These are phyloP conservation scores for Kryphioiulus occultus DNA, from an alignment of 2,888 invertebrate genomes.

Conservation along the genomic window DNA sequence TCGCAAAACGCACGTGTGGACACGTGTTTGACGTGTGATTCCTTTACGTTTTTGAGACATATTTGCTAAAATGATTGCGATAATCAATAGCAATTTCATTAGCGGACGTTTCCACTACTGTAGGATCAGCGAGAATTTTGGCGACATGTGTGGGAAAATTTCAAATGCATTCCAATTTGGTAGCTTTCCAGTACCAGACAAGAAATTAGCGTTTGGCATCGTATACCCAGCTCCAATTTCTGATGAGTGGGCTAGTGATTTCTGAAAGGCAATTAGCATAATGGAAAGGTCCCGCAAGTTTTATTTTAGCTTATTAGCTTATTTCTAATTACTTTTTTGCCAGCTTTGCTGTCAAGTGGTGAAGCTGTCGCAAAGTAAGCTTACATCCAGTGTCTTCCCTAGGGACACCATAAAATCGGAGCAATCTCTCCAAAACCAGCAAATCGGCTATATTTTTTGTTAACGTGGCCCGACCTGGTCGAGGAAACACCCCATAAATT, in stretches of 20 bases:
- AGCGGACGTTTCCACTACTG: not conserved
- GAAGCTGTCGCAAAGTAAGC: not conserved
- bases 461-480: not conserved
- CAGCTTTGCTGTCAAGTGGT: not conserved
- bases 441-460: not conserved
- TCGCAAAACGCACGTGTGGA: not conserved
- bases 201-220: not conserved
- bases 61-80: not conserved
- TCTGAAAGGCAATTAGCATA: not conserved
- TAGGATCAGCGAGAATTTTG: not conserved
- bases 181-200: not conserved
- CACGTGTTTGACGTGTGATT: not conserved
- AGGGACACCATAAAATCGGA: not conserved
- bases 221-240: not conserved
- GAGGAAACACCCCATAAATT: not conserved
- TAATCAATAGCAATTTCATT: slow-evolving; percentile 26
- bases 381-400: not conserved
- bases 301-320: not conserved
- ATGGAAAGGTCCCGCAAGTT: not conserved
- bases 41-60: not conserved
- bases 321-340: not conserved
- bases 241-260: not conserved
- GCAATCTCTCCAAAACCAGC: not conserved
- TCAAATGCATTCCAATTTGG: not conserved
- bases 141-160: not conserved